Conservation (phyloP, 2,797 vertebrate species). For the Falco peregrinus region DNA sequence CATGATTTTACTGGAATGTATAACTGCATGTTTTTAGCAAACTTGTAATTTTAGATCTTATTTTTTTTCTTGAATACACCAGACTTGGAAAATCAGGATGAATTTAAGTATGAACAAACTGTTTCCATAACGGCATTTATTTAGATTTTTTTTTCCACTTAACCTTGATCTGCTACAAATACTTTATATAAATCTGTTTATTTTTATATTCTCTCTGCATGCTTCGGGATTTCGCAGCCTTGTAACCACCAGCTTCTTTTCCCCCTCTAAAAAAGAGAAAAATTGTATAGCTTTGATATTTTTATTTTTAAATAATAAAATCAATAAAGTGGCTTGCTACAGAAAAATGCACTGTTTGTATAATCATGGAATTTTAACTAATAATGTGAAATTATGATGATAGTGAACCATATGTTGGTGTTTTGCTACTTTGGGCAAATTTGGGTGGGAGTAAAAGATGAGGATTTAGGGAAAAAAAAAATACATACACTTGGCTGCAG, state of each 20-base stretch:
- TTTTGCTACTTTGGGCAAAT: neutral
- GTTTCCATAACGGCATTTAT: neutral
- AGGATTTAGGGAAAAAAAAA: neutral
- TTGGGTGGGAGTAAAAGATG: neutral
- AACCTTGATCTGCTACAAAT: neutral
- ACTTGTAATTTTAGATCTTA: neutral
- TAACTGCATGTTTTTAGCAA: neutral
- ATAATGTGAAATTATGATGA: neutral
- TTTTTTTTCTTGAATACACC: neutral
- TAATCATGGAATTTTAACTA: neutral
- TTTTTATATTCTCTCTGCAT: neutral
- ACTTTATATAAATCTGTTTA: neutral
- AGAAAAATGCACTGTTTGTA: neutral
- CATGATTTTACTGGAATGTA: neutral
- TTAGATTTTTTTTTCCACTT: neutral
- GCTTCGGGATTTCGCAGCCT: neutral
- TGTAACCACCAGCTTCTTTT: neutral
- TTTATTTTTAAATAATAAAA: slow-evolving; percentile 7
- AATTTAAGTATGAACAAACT: neutral
- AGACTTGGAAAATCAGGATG: neutral
- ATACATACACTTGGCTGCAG: accelerated
- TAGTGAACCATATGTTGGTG: too few species aligned
- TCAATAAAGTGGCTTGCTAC: slow-evolving; percentile 11
- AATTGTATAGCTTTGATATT: neutral
- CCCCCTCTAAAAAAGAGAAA: neutral